These are phyloP conservation scores for Temnothorax rugatulus DNA, from an alignment of 2,888 invertebrate species.

Conservation along the genomic window DNA sequence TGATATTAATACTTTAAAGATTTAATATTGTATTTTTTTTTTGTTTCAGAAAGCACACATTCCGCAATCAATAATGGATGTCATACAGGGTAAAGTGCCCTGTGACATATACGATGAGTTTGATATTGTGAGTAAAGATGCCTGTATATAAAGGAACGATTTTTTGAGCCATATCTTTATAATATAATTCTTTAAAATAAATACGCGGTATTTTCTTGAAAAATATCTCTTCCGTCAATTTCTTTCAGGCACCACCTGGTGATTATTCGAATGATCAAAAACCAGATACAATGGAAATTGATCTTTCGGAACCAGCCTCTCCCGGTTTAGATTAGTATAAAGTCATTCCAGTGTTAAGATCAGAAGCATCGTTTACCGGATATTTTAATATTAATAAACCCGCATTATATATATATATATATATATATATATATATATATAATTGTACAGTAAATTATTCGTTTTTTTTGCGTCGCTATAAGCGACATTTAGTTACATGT, in stretches of 20 bases:
- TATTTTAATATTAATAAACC: constrained; percentile 71
- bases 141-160: constrained; percentile 65
- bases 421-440: too few relatives aligned
- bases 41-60: constrained; percentile 89
- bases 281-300: constrained; percentile 79
- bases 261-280: constrained; percentile 82
- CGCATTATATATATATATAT: too few relatives aligned
- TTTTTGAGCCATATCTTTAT: constrained; percentile 66
- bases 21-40: constrained; percentile 18
- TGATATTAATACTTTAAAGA: constrained; percentile 6
- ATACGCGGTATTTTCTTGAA: constrained; percentile 58
- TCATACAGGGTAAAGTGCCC: constrained; percentile 86
- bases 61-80: constrained; percentile 90
- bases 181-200: constrained; percentile 63
- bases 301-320: constrained; percentile 85
- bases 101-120: constrained; percentile 83
- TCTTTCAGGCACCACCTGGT: constrained; percentile 82
- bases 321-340: constrained; percentile 85
- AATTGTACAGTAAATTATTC: constrained; percentile 67
- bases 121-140: constrained; percentile 82
- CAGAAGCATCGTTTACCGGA: constrained; percentile 83
- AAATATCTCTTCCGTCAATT: constrained; percentile 64
- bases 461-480: not conserved
- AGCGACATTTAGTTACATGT: not conserved
- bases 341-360: constrained; percentile 72